phyloP scores from a whole-genome alignment of 2,888 invertebrate species.

The Brachyptera putata region DNA sequence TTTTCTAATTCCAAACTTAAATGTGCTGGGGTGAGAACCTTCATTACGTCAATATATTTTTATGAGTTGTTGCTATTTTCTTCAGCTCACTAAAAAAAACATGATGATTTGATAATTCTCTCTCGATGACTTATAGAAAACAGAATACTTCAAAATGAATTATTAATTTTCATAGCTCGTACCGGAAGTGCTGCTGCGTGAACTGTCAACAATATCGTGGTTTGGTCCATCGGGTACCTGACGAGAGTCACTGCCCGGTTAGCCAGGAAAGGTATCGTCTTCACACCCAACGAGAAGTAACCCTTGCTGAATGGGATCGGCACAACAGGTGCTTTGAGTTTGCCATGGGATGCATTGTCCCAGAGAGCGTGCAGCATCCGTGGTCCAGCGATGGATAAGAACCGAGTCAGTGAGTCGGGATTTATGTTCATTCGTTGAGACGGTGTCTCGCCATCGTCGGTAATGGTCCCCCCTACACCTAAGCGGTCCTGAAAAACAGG shows the following conservation, averaged over 20 bases:
- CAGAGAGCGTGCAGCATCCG: background rate
- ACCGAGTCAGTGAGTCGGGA: background rate
- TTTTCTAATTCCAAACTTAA: too few species aligned
- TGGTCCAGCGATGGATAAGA: background rate
- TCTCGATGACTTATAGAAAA: too few species aligned
- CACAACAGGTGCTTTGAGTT: conserved; percentile 35
- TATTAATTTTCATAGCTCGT: too few species aligned
- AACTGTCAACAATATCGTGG: conserved; percentile 47
- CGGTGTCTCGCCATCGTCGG: conserved; percentile 37
- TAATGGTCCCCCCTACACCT: conserved; percentile 40
- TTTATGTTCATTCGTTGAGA: conserved; percentile 35
- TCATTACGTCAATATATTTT: too few species aligned
- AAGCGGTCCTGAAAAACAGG: conserved; percentile 35
- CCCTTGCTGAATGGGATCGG: conserved; percentile 51
- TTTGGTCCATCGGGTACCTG: conserved; percentile 44
- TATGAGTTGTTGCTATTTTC: too few species aligned
- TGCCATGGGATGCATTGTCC: background rate
- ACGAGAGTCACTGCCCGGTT: conserved; percentile 45
- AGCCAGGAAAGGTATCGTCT: conserved; percentile 44
- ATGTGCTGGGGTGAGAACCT: too few species aligned
- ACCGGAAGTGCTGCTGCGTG: conserved; percentile 39
- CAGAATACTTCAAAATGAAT: too few species aligned
- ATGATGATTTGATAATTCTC: too few species aligned
- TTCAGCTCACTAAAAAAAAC: too few species aligned
- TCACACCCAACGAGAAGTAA: conserved; percentile 44